phyloP scores from a whole-genome alignment of 2,888 invertebrate genomes.

The Xanthorhoe designata region DNA sequence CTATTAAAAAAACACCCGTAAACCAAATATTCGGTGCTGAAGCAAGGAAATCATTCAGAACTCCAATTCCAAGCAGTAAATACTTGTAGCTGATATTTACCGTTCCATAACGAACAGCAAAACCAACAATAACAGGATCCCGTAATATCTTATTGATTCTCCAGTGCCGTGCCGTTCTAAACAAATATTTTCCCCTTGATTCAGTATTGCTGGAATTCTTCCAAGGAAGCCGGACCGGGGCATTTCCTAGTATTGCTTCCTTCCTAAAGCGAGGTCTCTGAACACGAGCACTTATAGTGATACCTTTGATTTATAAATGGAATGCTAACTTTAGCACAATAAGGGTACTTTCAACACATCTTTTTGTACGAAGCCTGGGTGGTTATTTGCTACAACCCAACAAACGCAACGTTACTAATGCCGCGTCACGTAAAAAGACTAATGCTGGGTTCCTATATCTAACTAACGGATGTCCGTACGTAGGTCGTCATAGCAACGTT shows the following conservation, averaged over 20 bases:
- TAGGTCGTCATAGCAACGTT: no score
- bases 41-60: neutral
- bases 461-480: no score
- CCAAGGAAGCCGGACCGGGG: conserved; percentile 61
- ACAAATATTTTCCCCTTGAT: conserved; percentile 62
- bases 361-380: no score
- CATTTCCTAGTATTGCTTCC: conserved; percentile 65
- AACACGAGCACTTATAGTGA: neutral
- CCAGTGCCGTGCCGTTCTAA: conserved; percentile 51
- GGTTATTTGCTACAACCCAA: no score
- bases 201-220: conserved; percentile 59
- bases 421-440: no score
- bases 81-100: conserved; percentile 18
- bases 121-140: conserved; percentile 36
- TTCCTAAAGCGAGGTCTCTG: conserved; percentile 51
- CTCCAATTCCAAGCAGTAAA: conserved; percentile 8
- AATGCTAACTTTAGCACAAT: neutral
- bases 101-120: conserved; percentile 28
- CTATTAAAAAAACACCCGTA: no score
- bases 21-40: neutral
- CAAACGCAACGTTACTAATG: no score
- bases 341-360: no score
- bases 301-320: neutral
- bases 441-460: no score
- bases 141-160: conserved; percentile 51